Conservation (phyloP, 2,797 vertebrate genomes). For the Tauraco hartlaubi region DNA sequence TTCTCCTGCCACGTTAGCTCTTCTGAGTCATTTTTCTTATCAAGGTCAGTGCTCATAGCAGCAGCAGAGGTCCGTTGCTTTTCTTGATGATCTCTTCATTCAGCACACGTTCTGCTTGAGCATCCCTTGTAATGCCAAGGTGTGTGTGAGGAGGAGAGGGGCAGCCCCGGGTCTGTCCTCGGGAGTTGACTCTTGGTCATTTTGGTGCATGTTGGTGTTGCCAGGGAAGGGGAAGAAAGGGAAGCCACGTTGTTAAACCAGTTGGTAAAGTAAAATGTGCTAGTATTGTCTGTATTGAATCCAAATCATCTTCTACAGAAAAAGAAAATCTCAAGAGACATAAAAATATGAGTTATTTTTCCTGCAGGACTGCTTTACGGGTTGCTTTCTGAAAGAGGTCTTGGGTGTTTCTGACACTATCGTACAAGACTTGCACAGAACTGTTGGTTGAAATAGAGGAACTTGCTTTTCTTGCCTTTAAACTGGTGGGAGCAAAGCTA, state of each 20-base stretch:
- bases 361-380: not conserved
- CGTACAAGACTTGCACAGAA: not conserved
- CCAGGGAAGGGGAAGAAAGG: not conserved
- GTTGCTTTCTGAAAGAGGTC: not conserved
- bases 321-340: not conserved
- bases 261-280: not conserved
- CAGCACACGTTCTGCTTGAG: not conserved
- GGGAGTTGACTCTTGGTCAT: not conserved
- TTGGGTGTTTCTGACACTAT: not conserved
- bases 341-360: not conserved
- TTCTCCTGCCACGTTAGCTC: not conserved
- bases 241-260: rapidly evolving
- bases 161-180: not conserved
- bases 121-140: not conserved
- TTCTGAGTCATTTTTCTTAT: not conserved
- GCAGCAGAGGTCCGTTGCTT: not conserved
- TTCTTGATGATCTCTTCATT: not conserved
- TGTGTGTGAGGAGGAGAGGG: not conserved
- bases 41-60: not conserved
- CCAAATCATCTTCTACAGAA: rapidly evolving
- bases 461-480: not conserved
- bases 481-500: not conserved
- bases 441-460: not conserved
- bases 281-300: not conserved
- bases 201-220: rapidly evolving